Conservation (phyloP, 2,888 invertebrate genomes). For the Harpalus rufipes region DNA sequence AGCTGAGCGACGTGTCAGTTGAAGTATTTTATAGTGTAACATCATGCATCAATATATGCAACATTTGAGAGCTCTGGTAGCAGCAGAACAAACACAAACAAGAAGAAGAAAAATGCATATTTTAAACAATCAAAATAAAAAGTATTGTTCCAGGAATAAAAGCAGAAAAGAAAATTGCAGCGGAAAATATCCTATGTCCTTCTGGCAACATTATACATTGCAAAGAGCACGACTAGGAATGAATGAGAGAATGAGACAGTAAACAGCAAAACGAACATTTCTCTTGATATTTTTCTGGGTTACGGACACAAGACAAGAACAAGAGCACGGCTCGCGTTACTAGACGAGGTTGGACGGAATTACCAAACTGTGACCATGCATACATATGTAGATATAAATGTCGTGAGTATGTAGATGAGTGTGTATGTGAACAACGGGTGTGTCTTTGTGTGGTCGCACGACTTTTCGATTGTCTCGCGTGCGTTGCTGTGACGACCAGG, state of each 20-base stretch:
- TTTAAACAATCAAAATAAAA: no score
- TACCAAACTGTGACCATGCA: conserved; percentile 51
- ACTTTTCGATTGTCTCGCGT: conserved; percentile 47
- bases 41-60: neutral
- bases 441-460: conserved; percentile 49
- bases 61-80: no score
- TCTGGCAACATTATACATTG: conserved; percentile 5
- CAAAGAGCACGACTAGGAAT: conserved; percentile 25
- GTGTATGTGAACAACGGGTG: conserved; percentile 17
- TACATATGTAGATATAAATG: conserved; percentile 26
- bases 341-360: conserved; percentile 27
- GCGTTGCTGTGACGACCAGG: conserved; percentile 31
- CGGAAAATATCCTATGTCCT: conserved; percentile 11
- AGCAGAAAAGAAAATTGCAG: neutral
- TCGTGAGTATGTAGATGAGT: conserved; percentile 4
- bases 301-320: conserved; percentile 53
- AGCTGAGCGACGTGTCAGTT: no score
- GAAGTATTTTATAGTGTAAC: no score
- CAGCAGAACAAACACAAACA: no score
- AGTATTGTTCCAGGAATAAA: no score
- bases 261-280: conserved; percentile 46
- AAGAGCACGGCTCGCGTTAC: neutral
- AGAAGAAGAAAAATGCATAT: no score
- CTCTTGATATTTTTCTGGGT: conserved; percentile 52
- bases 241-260: conserved; percentile 29